These are phyloP conservation scores for Ispidina picta DNA, from an alignment of 2,797 vertebrate genomes.

Conservation along the genomic window DNA sequence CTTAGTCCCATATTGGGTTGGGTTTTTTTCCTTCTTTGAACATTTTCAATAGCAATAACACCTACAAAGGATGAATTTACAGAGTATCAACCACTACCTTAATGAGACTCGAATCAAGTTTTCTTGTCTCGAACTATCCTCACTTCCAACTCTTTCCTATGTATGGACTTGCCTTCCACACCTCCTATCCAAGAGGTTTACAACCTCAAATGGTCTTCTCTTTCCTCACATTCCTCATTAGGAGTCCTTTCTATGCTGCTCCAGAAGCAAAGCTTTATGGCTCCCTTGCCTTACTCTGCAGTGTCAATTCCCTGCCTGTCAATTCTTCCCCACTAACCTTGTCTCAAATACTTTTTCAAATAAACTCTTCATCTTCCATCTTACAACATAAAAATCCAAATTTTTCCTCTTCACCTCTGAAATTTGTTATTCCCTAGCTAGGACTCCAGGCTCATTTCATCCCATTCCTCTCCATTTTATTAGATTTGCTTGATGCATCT, in stretches of 20 bases:
- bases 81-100: not conserved
- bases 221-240: not conserved
- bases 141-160: not conserved
- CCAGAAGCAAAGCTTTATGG: not conserved
- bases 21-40: not conserved
- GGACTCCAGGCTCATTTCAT: not conserved
- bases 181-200: not conserved
- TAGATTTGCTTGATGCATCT: not conserved
- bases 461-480: not conserved
- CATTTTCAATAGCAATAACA: not conserved
- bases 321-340: not conserved
- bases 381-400: not conserved
- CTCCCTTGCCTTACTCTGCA: not conserved
- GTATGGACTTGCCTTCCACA: accelerated
- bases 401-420: not conserved
- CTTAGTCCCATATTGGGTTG: not conserved
- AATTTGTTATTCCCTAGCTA: not conserved
- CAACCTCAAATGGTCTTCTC: not conserved
- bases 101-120: accelerated
- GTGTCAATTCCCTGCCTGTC: not conserved
- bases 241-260: not conserved
- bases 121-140: not conserved
- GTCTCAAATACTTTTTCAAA: not conserved
- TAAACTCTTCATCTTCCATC: not conserved
- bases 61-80: not conserved